phyloP scores from a whole-genome alignment of 2,888 invertebrate species.

The Vanessa cardui region DNA sequence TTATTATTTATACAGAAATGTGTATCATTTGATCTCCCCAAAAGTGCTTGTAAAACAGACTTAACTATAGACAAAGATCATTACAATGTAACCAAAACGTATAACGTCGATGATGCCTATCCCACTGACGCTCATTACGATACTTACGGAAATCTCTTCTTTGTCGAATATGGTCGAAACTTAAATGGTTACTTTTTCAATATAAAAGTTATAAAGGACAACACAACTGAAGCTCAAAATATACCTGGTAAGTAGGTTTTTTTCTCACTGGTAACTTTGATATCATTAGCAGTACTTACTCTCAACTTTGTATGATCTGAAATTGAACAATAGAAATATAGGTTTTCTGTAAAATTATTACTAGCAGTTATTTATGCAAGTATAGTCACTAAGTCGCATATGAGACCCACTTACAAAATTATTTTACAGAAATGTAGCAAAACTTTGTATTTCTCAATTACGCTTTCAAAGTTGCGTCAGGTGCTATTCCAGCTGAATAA shows the following conservation, averaged over 20 bases:
- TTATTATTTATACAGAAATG: conserved; percentile 47
- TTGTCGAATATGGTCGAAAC: conserved; percentile 56
- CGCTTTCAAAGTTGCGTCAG: too few relatives aligned
- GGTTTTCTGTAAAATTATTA: too few relatives aligned
- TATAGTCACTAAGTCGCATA: too few relatives aligned
- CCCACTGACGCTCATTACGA: conserved; percentile 70
- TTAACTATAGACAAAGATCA: conserved; percentile 60
- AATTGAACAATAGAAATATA: too few relatives aligned
- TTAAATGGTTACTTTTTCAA: conserved; percentile 60
- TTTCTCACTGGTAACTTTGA: too few relatives aligned
- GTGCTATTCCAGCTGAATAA: too few relatives aligned
- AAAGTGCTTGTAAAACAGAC: conserved; percentile 53
- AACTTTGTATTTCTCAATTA: too few relatives aligned
- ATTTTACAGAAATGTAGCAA: too few relatives aligned
- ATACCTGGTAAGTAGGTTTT: conserved; percentile 57
- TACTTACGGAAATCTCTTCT: conserved; percentile 65
- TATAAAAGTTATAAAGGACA: conserved; percentile 55
- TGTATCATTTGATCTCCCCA: conserved; percentile 62
- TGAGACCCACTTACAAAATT: too few relatives aligned
- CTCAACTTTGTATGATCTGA: too few relatives aligned
- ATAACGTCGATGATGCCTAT: conserved; percentile 54
- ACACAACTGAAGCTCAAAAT: conserved; percentile 51
- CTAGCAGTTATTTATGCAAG: too few relatives aligned
- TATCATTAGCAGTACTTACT: too few relatives aligned
- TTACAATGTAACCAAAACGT: conserved; percentile 56